Base-by-base conservation (phyloP, 2,113 vertebrate genomes). In the Accipiter virgatus region DNA sequence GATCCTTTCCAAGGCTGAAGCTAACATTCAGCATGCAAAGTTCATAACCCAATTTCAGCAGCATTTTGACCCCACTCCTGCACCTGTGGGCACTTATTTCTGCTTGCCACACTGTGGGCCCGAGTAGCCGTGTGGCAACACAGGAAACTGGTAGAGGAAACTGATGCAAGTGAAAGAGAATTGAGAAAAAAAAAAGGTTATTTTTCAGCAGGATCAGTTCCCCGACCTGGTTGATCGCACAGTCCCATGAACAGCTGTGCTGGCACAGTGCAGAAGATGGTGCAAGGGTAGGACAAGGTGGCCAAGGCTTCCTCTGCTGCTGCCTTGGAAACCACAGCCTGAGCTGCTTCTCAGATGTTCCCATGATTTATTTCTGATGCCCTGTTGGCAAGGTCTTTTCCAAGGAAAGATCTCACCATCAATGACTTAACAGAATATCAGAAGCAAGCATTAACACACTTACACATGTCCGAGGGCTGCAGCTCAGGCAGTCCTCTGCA, bases 141-240 rank as follows among this genome's bases (percentile, higher is more conserved):
- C 56, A 91, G 90, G 91, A 90, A 96, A 91, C 21, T 42, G 58
- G 56, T 50, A 59, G 73, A 75, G 89, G 91, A 96, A 96, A 91
- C 56, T 68, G 84, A 88, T 66, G 43, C 48, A 85, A 94, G 73
- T 34, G 58, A 81, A 71, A 93, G 80, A 92, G 36, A 89, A 82
- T 79, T 91, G 89, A 94, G 84, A 78, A 94, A 75, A 89, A 12
- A 91, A 81, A 86, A 91, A 63, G 53, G n/a, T 50, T 91, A 31
- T 93, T 96, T 86, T 85, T 91, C 72, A 90, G 56, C 48, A 74
- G 72, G 65, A 79, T 87, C 68, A 16, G 34, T 88, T 89, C 52
- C 56, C 52, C 7, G 61, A 55, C 34, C 65, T 45, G 40, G 16
- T 59, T 63, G 65, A 20, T 40, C 2, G 3, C 65, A 63, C 1